Evolutionary conservation across 1,140 invertebrate genomes (phyloP), one percentile per base, ranked within the genome.

Genomic region (Drosophila micromelanica): DNA sequence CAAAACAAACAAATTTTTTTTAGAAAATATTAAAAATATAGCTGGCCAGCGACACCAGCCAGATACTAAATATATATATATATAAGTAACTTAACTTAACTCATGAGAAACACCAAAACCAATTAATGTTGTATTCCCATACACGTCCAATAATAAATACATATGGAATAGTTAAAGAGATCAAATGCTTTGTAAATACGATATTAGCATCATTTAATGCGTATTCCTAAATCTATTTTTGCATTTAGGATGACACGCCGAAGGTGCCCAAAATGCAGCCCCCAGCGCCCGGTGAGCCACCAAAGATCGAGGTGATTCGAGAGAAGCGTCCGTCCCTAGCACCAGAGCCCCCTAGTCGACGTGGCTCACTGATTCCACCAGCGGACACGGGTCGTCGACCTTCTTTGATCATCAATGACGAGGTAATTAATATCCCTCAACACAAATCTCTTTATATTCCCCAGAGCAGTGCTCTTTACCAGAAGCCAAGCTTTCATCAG

Each of bases 391-490:
- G 95, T 77, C 94, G 97, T 80, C 94, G 97, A 78, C 96, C 97
- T 68, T 97, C 96, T 81, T 94, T 98, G 72, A 96, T 98, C 82
- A 97, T 98, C 92, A 97, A 96, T 92, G 97, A 98, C 93, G 97
- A 98, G 96, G 97, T 98, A 95, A 93, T 92, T 56, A 27, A n/a
- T 27, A 13, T 7, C 17, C 11, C 20, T 0, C 2, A 2, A 27
- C 20, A 3, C 5, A 46, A 17, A 48, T 8, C 0, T 32, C 27
- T 2, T 13, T 3, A 13, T 35, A 23, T n/a, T 27, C 23, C 46
- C 27, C 8, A 37, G 8, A 32, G 5, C 30, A 35, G 9, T 37
- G 13, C 12, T 57, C 1, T 57, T 13, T n/a, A 5, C 12, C 6
- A 8, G 20, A 30, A 45, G 4, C 5, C 5, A 6, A 40, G 12